phyloP scores from a whole-genome alignment of 1,140 invertebrate species.

The Drosophila setifemur region DNA sequence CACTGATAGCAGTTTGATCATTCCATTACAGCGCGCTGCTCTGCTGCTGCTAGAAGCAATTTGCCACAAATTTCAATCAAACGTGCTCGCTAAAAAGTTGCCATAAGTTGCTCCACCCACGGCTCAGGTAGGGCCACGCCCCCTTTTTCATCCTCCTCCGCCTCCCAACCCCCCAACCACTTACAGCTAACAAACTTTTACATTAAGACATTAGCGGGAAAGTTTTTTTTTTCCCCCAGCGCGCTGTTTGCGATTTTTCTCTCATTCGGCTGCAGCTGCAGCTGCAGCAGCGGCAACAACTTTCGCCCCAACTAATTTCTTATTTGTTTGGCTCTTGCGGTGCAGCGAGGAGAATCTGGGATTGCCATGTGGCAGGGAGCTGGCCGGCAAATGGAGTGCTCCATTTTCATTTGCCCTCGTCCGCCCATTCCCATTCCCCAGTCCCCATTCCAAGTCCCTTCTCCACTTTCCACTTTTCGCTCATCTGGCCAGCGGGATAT shows the following conservation, averaged over 20 bases:
- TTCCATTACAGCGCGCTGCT: slow-evolving; percentile 43
- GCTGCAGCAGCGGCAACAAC: slow-evolving; percentile 74
- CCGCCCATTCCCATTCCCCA: background rate
- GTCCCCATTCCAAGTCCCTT: no score
- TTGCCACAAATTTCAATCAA: slow-evolving; percentile 79
- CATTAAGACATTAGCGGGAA: slow-evolving; percentile 80
- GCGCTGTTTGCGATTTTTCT: slow-evolving; percentile 59
- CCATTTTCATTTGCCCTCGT: slow-evolving; percentile 63
- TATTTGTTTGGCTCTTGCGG: slow-evolving; percentile 72
- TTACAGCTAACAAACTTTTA: slow-evolving; percentile 74
- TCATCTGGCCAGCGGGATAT: slow-evolving; percentile 54
- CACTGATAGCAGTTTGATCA: slow-evolving; percentile 57
- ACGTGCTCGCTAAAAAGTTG: slow-evolving; percentile 73
- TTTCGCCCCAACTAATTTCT: slow-evolving; percentile 75
- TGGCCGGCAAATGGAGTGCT: slow-evolving; percentile 60
- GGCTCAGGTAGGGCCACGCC: slow-evolving; percentile 38
- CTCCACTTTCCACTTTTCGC: slow-evolving; percentile 19
- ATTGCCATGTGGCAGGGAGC: slow-evolving; percentile 2
- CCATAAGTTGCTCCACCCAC: slow-evolving; percentile 57
- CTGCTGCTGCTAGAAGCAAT: slow-evolving; percentile 56
- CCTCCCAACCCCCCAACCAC: slow-evolving; percentile 8
- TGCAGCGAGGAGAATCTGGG: slow-evolving; percentile 14
- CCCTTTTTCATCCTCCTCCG: background rate
- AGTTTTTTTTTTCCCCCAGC: slow-evolving; percentile 50
- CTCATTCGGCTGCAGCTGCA: slow-evolving; percentile 63